These are phyloP conservation scores for Nomada lathburiana DNA, from an alignment of 2,888 invertebrate species.

Conservation along the genomic window DNA sequence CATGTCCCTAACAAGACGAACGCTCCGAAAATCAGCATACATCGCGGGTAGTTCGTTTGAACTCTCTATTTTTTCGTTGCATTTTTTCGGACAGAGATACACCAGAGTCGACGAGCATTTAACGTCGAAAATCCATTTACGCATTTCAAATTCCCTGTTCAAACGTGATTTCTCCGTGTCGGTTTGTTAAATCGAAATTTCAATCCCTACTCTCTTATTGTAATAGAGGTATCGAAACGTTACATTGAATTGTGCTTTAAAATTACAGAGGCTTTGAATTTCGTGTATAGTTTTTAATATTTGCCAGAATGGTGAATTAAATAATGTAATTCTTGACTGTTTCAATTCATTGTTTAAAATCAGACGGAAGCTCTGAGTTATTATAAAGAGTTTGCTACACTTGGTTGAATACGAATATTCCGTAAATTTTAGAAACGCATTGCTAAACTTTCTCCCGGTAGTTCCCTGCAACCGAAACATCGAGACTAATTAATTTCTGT, in stretches of 20 bases:
- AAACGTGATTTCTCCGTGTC: slow-evolving; percentile 6
- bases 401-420: too few species aligned
- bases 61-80: not conserved
- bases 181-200: slow-evolving; percentile 7
- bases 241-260: not conserved
- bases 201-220: not conserved
- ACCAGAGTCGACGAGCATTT: not conserved
- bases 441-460: too few species aligned
- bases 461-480: not conserved
- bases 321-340: too few species aligned
- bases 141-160: not conserved
- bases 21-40: slow-evolving; percentile 20
- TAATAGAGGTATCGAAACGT: not conserved
- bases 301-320: too few species aligned
- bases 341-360: too few species aligned
- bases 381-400: too few species aligned
- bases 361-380: too few species aligned
- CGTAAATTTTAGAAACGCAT: too few species aligned
- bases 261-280: too few species aligned
- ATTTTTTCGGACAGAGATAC: not conserved
- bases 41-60: slow-evolving; percentile 15
- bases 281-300: too few species aligned
- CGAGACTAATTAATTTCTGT: not conserved
- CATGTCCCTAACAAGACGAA: slow-evolving; percentile 17
- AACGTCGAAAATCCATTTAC: slow-evolving; percentile 18